Evolutionary conservation across 2,888 invertebrate species (phyloP), one percentile per base, ranked within the genome.

Genomic region (Hirtodrosophila alboralis): DNA sequence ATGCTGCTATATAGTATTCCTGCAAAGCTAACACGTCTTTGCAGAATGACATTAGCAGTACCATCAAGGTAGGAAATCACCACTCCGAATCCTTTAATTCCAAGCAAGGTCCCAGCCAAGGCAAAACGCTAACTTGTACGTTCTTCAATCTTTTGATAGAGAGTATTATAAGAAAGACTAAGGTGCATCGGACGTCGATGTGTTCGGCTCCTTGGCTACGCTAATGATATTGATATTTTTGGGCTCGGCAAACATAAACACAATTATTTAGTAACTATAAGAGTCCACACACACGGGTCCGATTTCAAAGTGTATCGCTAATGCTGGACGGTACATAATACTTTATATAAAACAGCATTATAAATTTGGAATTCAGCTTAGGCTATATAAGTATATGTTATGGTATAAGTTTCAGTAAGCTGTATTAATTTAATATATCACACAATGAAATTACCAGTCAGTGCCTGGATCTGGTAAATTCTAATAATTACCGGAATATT

Each of bases 241-340:
- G 64, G 45, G 64, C 33, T 37, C 36, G 48, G 44, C 33, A 43
- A 40, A 64, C 27, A 64, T 64, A 64, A 64, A 64, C 47, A 66
- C 70, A 70, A 61, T 71, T 66, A 70, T 66, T 49, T 61, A 66
- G 56, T 69, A 70, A 70, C 54, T 65, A 30, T 56, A 48, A 52
- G 8, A 43, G 38, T 47, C 30, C 23, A 33, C 34, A 51, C 16
- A 27, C 7, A 34, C 33, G 31, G 54, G 34, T 52, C 65, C 28
- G 36, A 70, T 41, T 61, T 66, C 49, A 66, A 69, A 70, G 14
- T 9, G 18, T 21, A 30, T 8, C 33, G 30, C 26, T 23, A 28
- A 49, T 64, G 59, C 44, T 40, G 37, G n/a, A 38, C 37, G 27
- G 13, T 36, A 56, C 37, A 21, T 38, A 51, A 43, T 41, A 49